A percentile compares a stretch with the other conserved stretches of the same genome.
Evolutionary conservation across 2,113 vertebrate genomes (phyloP).

Genomic region (Odontophorus gujanensis): DNA sequence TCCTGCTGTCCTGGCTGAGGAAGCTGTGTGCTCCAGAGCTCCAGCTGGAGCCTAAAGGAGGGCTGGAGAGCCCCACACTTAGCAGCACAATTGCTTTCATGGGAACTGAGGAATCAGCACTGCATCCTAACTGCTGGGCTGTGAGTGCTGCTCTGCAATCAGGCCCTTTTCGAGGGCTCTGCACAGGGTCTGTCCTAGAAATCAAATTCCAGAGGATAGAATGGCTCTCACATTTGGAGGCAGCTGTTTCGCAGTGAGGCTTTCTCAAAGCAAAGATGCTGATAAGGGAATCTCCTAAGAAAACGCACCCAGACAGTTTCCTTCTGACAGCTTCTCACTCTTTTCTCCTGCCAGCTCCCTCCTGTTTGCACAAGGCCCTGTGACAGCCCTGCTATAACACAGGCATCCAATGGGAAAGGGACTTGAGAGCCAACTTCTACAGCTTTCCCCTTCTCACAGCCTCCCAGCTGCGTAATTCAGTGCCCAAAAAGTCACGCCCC

Average conservation of each 20-base stretch:
- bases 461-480: not conserved
- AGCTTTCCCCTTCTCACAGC: not conserved
- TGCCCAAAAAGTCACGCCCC: not conserved
- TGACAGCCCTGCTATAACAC: not conserved
- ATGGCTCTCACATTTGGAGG: not conserved
- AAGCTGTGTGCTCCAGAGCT: not conserved
- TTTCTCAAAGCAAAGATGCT: not conserved
- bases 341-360: not conserved
- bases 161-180: not conserved
- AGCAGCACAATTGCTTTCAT: rapidly evolving
- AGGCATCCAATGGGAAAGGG: not conserved
- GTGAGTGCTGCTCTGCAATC: not conserved
- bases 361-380: not conserved
- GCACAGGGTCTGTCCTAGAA: not conserved
- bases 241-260: not conserved
- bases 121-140: not conserved
- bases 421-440: not conserved
- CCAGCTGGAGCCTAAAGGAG: not conserved
- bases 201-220: not conserved
- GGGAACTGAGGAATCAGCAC: not conserved
- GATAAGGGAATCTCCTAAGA: not conserved
- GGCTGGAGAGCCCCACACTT: not conserved
- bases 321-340: not conserved
- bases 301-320: not conserved
- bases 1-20: not conserved